Base-by-base conservation (phyloP, 2,888 invertebrate genomes). In the Ormyrus pomaceus region DNA sequence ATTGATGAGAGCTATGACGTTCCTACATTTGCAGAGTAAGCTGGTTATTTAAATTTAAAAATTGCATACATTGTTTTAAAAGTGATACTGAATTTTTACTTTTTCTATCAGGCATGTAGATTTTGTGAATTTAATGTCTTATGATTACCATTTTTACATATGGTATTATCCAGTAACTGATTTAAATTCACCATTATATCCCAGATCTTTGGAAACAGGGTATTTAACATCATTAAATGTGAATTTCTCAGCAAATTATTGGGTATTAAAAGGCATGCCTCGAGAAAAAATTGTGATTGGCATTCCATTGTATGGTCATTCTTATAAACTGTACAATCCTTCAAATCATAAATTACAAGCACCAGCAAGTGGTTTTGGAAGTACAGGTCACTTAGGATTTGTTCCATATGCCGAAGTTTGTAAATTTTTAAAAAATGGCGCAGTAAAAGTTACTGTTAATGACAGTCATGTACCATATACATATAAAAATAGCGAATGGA, bases 121-220 rank as follows among this genome's bases (percentile, higher is more conserved):
- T 90, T 96, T 94, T 91, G 93, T 97, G 0, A 97, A 96, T 89
- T 87, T 98, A n/a, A 98, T 98, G 98, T 93, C 95, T 0, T 98
- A 98, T 88, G 98, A 98, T 89, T 98, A 94, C 87, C 97, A 98
- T 89, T 95, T 94, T 87, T 98, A 93, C 87, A 93, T 94, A 5
- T 92, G 93, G 88, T 93, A 93, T 82, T 94, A 95, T 1, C 97
- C 97, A 0, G 94, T 96, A 84, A 97, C 97, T 19, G 95, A 96
- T 0, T 92, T 96, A 11, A 98, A 98, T 91, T 93, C 97, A 0
- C 97, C 98, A 0, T 91, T 98, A 4, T 96, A 93, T 88, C 91
- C 93, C 0, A 91, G 93, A 6, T 86, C 91, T 8, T 91, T 91
- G 0, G 95, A 96, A 84, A 91, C 92, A 58, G 93, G 94, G 1